Base-by-base conservation (phyloP, 2,797 vertebrate species). In the Lepus townsendii region DNA sequence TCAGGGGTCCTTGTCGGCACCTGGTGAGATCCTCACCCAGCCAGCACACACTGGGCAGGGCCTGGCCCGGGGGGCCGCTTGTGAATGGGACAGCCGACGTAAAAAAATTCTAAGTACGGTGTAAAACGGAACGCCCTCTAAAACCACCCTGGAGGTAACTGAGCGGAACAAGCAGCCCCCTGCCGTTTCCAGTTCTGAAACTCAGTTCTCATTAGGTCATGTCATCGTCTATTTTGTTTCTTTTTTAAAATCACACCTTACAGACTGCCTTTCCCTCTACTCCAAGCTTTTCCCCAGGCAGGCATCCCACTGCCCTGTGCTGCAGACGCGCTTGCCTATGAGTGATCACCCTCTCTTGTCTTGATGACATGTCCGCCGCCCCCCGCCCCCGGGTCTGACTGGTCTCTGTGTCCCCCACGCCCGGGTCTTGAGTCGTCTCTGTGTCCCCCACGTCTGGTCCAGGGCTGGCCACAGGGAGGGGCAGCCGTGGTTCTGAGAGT, bases 391-490 rank as follows among this genome's bases (percentile, higher is more conserved):
- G 4, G 54, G 54, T 57, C 54, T 57, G 54, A 57, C 54, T 57
- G 16, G 17, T 57, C 54, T 57, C 54, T 57, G 42, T 42, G 42
- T 42, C 42, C 42, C 42, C 42, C 42, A 42, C 42, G 42, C 42
- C 65, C 7, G 5, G 94, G 88, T 96, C 76, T 93, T 93, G 73
- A 78, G 69, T 96, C 32, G 0, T 94, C 93, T 97, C 90, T 96
- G 1, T 93, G 71, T 88, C 54, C 92, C 82, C 79, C 26, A 89
- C 4, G 2, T 32, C 93, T 1, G 0, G 95, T 94, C 91, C 4
- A 4, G 89, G 95, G 84, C 95, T 96, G 91, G 94, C 93, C 84
- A 94, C 96, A 97, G 93, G 96, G 94, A 96, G 95, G 91, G 91
- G 95, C 90, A 95, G 73, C 83, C 75, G 8, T 93, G 91, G 24